Conservation (phyloP, 2,888 invertebrate species). For the Apamea epomidion region DNA sequence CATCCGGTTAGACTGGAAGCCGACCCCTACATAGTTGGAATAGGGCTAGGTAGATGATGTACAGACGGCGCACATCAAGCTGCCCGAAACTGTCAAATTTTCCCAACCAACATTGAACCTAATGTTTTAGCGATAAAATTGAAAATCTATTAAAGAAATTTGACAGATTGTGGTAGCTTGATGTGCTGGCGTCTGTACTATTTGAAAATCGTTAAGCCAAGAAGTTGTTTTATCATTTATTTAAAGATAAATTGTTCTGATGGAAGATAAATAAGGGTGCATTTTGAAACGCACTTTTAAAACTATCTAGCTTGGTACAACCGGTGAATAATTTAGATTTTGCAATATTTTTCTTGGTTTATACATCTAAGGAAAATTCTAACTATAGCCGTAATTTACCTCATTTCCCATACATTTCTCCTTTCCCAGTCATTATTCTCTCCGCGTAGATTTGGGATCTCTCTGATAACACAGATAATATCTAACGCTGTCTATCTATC, state of each 20-base stretch:
- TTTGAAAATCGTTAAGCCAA: too few species aligned
- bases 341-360: not conserved
- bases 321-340: not conserved
- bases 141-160: too few species aligned
- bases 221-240: too few species aligned
- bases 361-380: not conserved
- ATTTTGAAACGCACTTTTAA: not conserved
- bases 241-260: not conserved
- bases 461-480: constrained; percentile 66
- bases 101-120: too few species aligned
- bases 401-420: constrained; percentile 34
- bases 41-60: too few species aligned
- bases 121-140: too few species aligned
- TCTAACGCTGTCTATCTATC: constrained; percentile 63
- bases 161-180: too few species aligned
- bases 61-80: too few species aligned
- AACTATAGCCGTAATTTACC: not conserved
- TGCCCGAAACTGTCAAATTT: too few species aligned
- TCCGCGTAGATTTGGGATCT: constrained; percentile 56
- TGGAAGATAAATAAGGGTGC: too few species aligned
- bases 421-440: constrained; percentile 56
- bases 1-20: not conserved
- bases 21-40: not conserved
- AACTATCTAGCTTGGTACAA: not conserved
- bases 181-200: too few species aligned